Evolutionary conservation across 2,113 vertebrate genomes (phyloP), one percentile per base, ranked within the genome.

Genomic region (Anolis sagrei): DNA sequence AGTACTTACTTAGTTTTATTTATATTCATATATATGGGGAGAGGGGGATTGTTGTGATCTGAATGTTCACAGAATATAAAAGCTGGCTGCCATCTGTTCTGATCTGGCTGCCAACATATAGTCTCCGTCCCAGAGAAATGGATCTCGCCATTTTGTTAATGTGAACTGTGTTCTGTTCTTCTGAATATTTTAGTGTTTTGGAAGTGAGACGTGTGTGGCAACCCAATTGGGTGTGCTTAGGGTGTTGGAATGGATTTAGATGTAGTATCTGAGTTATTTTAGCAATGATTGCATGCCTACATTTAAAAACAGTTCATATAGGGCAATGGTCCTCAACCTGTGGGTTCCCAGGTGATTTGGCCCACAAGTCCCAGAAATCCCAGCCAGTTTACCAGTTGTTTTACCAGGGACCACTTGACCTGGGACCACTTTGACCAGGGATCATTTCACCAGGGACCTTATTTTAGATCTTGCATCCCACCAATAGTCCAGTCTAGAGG

Each of bases 181-280:
- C 39, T 76, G 48, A 64, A 76, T 83, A 83, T 83, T 83, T 83
- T 48, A 76, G 58, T 18, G 18, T 48, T 76, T 66, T 66, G 61
- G 72, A 19, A 75, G 70, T 21, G 34, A 54, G 54, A 44, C 10
- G 70, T 83, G 72, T n/a, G 61, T 8, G 36, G 81, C 34, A 34
- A 23, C 27, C 34, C 44, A 75, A 83, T 25, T 44, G 36, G 51
- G 36, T 36, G 66, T 9, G 9, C 58, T 34, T 14, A 25, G 58
- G 58, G 48, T 2, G 2, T 48, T 29, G 14, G 61, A 48, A 72
- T 25, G 72, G 48, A 72, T 48, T 72, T 16, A 49, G 64, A 83
- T 64, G 58, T 44, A 27, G 19, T 64, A 11, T 48, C 72, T 76
- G 18, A 8, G 18, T 48, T 75, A n/a, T 64, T 44, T 54, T 54